These are phyloP conservation scores for Cololabis saira DNA, from an alignment of 2,113 vertebrate genomes.

Conservation along the genomic window DNA sequence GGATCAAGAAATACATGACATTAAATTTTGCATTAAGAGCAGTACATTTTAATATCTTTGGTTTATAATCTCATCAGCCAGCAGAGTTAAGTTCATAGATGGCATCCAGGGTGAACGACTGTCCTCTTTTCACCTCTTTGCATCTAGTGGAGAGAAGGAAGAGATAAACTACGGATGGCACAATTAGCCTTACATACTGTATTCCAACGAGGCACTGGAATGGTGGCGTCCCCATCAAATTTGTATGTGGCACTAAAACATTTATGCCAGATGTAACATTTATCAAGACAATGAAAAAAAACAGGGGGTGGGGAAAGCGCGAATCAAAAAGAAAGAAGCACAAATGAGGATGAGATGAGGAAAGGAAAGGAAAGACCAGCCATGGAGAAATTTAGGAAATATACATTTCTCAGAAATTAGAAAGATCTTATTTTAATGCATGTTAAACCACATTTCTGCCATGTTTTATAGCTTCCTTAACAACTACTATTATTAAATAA, in stretches of 20 bases:
- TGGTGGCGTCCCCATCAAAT: slow-evolving; percentile 67
- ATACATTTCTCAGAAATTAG: too few species aligned
- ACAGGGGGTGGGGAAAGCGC: slow-evolving; percentile 23
- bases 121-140: neutral
- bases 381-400: too few species aligned
- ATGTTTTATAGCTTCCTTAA: too few species aligned
- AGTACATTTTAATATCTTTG: too few species aligned
- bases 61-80: neutral
- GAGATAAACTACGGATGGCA: slow-evolving; percentile 33
- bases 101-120: neutral
- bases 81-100: too few species aligned
- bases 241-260: slow-evolving; percentile 76
- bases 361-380: too few species aligned
- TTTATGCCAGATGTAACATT: slow-evolving; percentile 77
- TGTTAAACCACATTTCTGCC: too few species aligned
- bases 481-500: too few species aligned
- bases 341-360: neutral
- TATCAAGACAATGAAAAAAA: slow-evolving; percentile 58
- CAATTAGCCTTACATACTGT: slow-evolving; percentile 55
- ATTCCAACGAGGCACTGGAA: slow-evolving; percentile 57
- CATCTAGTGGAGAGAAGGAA: neutral
- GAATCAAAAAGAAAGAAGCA: slow-evolving; percentile 15
- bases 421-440: too few species aligned
- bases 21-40: too few species aligned
- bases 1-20: too few species aligned